Base-by-base conservation (phyloP, 2,888 invertebrate species). In the Labia minor region DNA sequence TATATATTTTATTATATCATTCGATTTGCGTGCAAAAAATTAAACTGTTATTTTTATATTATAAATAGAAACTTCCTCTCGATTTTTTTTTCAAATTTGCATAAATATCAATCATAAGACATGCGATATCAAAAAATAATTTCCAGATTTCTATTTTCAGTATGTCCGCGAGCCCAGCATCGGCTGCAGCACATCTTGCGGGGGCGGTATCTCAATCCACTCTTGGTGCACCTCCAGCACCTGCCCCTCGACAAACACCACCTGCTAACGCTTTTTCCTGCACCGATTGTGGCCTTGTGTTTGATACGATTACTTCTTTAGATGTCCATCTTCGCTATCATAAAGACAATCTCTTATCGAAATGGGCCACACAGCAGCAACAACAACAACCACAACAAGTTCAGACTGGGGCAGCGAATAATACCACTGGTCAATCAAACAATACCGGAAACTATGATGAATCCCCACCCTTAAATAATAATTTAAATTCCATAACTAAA, bases 311-410 rank as follows among this genome's bases (percentile, higher is more conserved):
- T 68, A 87, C 87, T 74, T 89, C 89, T 69, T 81, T 90, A 72
- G 87, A 89, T 74, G 89, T 90, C 71, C 90, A 90, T 78, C 80
- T 89, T 73, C 86, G 87, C 75, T 90, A 90, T 77, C 88, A 89
- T 74, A 87, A 89, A 77, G 88, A 89, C 75, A 88, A 88, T 75
- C 80, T 89, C 72, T 80, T 88, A 74, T 85, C 83, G 71, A 87
- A 87, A 78, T 89, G 89, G 89, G 85, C 85, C 65, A 83, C 81
- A 63, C 85, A 81, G 72, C 76, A 79, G 63, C 67, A 62, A 62
- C 61, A 68, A 66, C 66, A 67, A 68, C 63, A 66, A 61, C 65
- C 69, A 26, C 67, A 70, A 62, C 66, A 64, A 65, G 66, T 64
- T 37, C 37, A 8, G 8, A 26, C 26, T 6, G n/a, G n/a, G n/a